Evolutionary conservation across 2,888 invertebrate genomes (phyloP).

Genomic region (Auanema sp.): DNA sequence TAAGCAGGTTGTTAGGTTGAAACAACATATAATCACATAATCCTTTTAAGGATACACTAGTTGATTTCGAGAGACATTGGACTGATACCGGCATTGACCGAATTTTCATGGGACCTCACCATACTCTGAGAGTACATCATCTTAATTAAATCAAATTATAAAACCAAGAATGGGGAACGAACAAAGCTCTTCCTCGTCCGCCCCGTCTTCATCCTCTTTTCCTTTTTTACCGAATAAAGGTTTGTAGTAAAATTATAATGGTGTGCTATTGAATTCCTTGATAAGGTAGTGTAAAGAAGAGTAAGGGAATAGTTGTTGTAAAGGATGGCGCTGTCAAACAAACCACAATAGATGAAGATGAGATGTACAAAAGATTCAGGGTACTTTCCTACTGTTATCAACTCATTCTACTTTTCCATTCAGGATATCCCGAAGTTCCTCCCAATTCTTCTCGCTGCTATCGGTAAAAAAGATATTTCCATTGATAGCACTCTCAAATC

Average conservation of each 20-base stretch:
- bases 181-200: slow-evolving; percentile 27
- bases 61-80: slow-evolving; percentile 34
- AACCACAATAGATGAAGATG: slow-evolving; percentile 35
- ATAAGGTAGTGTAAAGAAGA: slow-evolving; percentile 31
- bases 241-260: too few species aligned
- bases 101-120: slow-evolving; percentile 32
- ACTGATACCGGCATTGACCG: slow-evolving; percentile 40
- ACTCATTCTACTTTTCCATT: neutral
- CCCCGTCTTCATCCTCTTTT: slow-evolving; percentile 18
- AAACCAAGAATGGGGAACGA: slow-evolving; percentile 45
- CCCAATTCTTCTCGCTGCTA: slow-evolving; percentile 39
- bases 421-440: slow-evolving; percentile 49
- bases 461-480: slow-evolving; percentile 28
- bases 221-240: too few species aligned
- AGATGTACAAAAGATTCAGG: slow-evolving; percentile 36
- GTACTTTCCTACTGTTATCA: slow-evolving; percentile 6
- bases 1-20: slow-evolving; percentile 21
- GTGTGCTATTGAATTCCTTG: neutral
- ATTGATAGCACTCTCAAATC: too few species aligned
- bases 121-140: neutral
- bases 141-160: neutral
- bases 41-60: slow-evolving; percentile 18
- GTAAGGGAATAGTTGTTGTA: slow-evolving; percentile 38
- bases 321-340: slow-evolving; percentile 36
- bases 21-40: slow-evolving; percentile 1